Evolutionary conservation across 2,888 invertebrate species (phyloP).

Genomic region (Didymodactylos carnosus): DNA sequence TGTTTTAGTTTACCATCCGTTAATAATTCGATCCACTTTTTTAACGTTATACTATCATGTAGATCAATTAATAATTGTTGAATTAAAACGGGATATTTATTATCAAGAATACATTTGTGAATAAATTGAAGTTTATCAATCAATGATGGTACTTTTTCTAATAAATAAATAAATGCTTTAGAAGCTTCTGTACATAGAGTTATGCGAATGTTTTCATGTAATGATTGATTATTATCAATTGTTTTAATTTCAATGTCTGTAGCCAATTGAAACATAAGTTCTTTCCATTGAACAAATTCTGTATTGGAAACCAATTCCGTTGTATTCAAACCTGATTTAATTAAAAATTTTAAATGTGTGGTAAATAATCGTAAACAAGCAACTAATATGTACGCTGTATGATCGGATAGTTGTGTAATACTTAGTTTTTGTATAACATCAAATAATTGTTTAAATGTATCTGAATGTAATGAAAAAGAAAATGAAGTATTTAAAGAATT

Average conservation of each 20-base stretch:
- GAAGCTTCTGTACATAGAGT: not conserved
- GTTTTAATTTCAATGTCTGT: too few relatives aligned
- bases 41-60: not conserved
- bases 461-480: not conserved
- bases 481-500: not conserved
- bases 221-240: too few relatives aligned
- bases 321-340: too few relatives aligned
- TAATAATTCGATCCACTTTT: not conserved
- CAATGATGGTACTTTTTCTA: not conserved
- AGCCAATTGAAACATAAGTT: too few relatives aligned
- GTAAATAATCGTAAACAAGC: not conserved
- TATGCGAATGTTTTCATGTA: too few relatives aligned
- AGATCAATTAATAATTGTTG: not conserved
- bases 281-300: too few relatives aligned
- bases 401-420: too few relatives aligned
- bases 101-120: not conserved
- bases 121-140: not conserved
- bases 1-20: too few relatives aligned
- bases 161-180: not conserved
- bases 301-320: too few relatives aligned
- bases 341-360: not conserved
- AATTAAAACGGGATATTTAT: not conserved
- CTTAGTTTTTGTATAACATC: not conserved
- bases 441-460: not conserved
- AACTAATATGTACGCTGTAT: not conserved